Conservation (phyloP, 2,797 vertebrate species). For the Periparus ater region DNA sequence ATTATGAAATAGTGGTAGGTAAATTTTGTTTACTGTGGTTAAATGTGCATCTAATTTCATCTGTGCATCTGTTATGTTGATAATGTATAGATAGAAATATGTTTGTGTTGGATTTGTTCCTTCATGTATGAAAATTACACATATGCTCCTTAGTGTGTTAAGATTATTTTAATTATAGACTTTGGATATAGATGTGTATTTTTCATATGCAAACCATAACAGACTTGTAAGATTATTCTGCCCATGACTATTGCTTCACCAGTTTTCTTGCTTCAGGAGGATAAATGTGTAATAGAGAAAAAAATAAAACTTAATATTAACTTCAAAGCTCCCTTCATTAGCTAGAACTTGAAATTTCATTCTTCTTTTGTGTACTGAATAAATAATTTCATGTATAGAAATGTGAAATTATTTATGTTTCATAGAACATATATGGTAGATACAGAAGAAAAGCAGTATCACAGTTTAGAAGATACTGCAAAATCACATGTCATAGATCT, state of each 20-base stretch:
- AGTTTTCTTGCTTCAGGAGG: background rate
- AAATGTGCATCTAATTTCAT: background rate
- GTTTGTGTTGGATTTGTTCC: background rate
- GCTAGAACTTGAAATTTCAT: background rate
- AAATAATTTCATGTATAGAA: background rate
- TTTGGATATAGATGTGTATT: background rate
- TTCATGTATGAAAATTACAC: background rate
- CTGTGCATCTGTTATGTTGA: background rate
- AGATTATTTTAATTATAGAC: background rate
- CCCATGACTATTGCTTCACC: background rate
- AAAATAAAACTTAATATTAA: background rate
- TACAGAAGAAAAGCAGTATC: background rate
- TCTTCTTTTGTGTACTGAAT: background rate
- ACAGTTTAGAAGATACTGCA: background rate
- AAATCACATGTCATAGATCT: background rate
- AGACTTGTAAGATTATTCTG: background rate
- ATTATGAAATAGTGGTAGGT: constrained; percentile 92
- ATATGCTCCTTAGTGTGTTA: background rate
- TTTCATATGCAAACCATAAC: background rate
- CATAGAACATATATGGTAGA: background rate
- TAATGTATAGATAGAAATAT: background rate
- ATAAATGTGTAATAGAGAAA: background rate
- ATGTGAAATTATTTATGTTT: too few species aligned
- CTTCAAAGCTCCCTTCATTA: background rate
- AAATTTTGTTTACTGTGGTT: background rate